Conservation (phyloP, 2,797 vertebrate species). For the Taenioides sp. region DNA sequence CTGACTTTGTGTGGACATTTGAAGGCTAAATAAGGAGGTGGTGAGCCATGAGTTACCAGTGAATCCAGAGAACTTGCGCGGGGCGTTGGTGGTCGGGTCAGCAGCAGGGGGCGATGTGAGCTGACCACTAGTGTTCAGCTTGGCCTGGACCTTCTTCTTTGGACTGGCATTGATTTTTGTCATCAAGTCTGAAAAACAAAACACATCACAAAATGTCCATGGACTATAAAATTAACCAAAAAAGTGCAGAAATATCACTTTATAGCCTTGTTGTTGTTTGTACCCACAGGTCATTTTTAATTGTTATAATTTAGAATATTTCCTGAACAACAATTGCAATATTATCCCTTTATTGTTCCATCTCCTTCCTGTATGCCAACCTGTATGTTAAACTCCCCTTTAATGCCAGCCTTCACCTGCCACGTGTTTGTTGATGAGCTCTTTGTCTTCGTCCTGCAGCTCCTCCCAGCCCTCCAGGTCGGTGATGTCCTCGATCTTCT, state of each 20-base stretch:
- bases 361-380: too few species aligned
- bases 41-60: slow-evolving; percentile 73
- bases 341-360: too few species aligned
- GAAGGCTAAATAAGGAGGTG: too few species aligned
- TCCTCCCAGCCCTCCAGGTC: slow-evolving; percentile 97
- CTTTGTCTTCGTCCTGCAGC: slow-evolving; percentile 89
- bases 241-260: background rate
- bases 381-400: too few species aligned
- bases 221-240: background rate
- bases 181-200: slow-evolving; percentile 79
- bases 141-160: slow-evolving; percentile 93
- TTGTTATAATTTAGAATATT: too few species aligned
- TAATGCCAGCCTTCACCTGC: slow-evolving; percentile 71
- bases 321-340: too few species aligned
- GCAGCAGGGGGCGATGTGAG: slow-evolving; percentile 72
- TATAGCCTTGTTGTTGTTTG: background rate
- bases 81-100: slow-evolving; percentile 76
- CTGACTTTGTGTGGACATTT: too few species aligned
- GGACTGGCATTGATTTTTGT: slow-evolving; percentile 85
- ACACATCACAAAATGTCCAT: background rate
- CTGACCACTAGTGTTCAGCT: slow-evolving; percentile 80
- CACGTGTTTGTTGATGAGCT: slow-evolving; percentile 87
- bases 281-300: too few species aligned
- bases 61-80: slow-evolving; percentile 97
- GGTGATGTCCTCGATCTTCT: slow-evolving; percentile 95